Evolutionary conservation across 2,113 vertebrate species (phyloP).

Genomic region (Tupaia tana): DNA sequence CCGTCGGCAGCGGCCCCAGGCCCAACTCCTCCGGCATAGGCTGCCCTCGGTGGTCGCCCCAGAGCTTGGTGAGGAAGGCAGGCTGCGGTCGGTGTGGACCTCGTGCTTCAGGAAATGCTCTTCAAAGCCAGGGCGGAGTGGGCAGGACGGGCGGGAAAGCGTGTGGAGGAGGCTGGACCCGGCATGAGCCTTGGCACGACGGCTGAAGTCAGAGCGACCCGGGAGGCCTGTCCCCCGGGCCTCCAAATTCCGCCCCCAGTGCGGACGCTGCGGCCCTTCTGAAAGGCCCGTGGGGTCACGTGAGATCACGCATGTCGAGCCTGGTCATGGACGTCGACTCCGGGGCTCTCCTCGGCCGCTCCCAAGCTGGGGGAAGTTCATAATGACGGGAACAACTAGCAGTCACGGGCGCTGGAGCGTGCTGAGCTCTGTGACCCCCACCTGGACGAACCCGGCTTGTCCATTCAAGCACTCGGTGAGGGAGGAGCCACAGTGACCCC

Average conservation of each 20-base stretch:
- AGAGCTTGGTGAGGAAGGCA: fast-evolving
- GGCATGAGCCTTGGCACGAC: not conserved
- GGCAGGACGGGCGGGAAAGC: not conserved
- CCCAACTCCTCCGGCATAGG: not conserved
- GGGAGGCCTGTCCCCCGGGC: not conserved
- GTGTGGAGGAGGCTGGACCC: not conserved
- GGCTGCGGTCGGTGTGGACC: not conserved
- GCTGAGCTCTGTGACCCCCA: fast-evolving
- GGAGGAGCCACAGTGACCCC: not conserved
- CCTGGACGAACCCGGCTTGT: not conserved
- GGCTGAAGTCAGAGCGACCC: not conserved
- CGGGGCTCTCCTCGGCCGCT: too few relatives aligned
- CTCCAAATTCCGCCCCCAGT: not conserved
- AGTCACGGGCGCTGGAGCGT: not conserved
- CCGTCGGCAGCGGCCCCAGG: fast-evolving
- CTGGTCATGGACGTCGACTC: too few relatives aligned
- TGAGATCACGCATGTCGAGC: fast-evolving
- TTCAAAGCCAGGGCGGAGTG: too few relatives aligned
- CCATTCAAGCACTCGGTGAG: not conserved
- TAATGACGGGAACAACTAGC: fast-evolving
- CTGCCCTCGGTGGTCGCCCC: fast-evolving
- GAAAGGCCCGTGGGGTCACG: too few relatives aligned
- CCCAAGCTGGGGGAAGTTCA: too few relatives aligned
- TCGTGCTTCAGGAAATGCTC: not conserved
- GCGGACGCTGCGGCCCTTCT: fast-evolving